Conservation (phyloP, 2,113 vertebrate genomes). For the human region DNA sequence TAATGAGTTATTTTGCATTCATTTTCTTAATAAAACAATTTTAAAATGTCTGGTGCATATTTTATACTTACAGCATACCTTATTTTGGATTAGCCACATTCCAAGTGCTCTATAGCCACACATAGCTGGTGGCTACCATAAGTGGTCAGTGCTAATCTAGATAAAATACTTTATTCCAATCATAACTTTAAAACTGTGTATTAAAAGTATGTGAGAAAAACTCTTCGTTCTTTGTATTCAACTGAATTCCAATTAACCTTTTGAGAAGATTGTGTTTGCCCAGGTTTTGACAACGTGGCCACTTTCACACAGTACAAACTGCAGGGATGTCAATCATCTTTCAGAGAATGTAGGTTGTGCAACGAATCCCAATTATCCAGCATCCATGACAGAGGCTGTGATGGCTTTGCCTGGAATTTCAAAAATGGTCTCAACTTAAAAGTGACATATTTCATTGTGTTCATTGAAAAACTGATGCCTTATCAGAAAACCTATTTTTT, state of each 20-base stretch:
- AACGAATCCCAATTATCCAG: slow-evolving; percentile 57
- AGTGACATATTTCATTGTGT: slow-evolving; percentile 68
- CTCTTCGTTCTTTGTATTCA: background rate
- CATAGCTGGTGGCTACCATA: background rate
- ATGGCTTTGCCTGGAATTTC: slow-evolving; percentile 63
- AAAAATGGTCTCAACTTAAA: slow-evolving; percentile 66
- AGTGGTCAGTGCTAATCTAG: background rate
- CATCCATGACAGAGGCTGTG: slow-evolving; percentile 11
- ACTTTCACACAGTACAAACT: slow-evolving; percentile 16
- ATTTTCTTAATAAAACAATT: background rate
- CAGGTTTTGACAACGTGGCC: slow-evolving; percentile 53
- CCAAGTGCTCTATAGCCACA: background rate
- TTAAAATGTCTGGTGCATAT: background rate
- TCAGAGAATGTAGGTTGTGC: slow-evolving; percentile 48
- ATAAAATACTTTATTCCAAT: slow-evolving; percentile 34
- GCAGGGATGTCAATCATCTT: slow-evolving; percentile 53
- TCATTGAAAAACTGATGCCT: slow-evolving; percentile 40
- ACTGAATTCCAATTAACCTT: slow-evolving; percentile 54
- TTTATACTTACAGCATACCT: background rate
- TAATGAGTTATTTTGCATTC: background rate
- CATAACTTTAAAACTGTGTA: background rate
- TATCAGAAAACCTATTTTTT: slow-evolving; percentile 73
- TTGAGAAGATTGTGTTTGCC: slow-evolving; percentile 30
- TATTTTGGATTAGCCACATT: background rate
- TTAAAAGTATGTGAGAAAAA: slow-evolving; percentile 14